phyloP scores from a whole-genome alignment of 1,140 invertebrate species.

The Onthophagus taurus region DNA sequence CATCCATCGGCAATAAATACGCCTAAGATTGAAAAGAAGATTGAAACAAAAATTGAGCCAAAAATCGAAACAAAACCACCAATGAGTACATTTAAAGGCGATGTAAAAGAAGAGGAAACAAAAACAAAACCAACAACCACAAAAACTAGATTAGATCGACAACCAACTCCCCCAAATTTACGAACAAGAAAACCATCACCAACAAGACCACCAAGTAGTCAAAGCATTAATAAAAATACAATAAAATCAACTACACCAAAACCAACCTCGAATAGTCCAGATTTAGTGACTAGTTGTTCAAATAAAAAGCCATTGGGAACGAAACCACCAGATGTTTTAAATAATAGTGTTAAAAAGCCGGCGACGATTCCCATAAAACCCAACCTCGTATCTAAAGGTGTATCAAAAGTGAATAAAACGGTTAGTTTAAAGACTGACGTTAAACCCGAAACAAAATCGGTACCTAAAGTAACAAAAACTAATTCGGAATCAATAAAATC shows the following conservation, averaged over 20 bases:
- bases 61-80: conserved; percentile 17
- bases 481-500: conserved; percentile 30
- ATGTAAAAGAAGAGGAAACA: conserved; percentile 10
- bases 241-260: conserved; percentile 2
- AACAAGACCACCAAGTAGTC: conserved; percentile 19
- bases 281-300: conserved; percentile 58
- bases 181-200: conserved; percentile 35
- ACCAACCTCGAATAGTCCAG: conserved; percentile 49
- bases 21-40: conserved; percentile 28
- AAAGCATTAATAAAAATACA: conserved; percentile 22
- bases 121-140: conserved; percentile 32
- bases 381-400: conserved; percentile 22
- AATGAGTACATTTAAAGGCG: conserved; percentile 25
- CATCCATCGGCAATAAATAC: conserved; percentile 58
- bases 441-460: conserved; percentile 27
- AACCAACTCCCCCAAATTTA: conserved; percentile 42
- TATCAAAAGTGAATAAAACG: conserved; percentile 19
- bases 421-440: conserved; percentile 26
- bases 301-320: conserved; percentile 37
- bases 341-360: conserved; percentile 31
- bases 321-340: conserved; percentile 53
- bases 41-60: conserved; percentile 2
- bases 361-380: conserved; percentile 19
- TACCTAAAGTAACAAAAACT: conserved; percentile 26
- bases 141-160: conserved; percentile 38